Evolutionary conservation across 2,113 vertebrate genomes (phyloP).

Genomic region (Brachionichthys hirsutus): DNA sequence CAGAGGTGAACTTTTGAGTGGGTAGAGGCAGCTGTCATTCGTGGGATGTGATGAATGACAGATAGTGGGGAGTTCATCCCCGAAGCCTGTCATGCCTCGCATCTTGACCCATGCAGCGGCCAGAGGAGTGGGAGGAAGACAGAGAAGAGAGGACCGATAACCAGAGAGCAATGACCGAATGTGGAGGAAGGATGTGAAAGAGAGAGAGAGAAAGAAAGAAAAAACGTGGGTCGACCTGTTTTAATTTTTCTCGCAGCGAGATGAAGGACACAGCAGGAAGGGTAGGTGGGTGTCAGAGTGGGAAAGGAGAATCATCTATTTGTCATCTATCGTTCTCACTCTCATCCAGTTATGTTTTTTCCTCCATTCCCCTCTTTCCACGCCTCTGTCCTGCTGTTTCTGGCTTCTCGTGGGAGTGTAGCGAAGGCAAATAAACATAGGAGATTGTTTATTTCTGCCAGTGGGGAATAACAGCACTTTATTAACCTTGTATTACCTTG

Average conservation of each 20-base stretch:
- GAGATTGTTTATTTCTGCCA: constrained; percentile 75
- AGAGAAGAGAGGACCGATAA: constrained; percentile 52
- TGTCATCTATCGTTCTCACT: constrained; percentile 74
- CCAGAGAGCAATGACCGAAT: constrained; percentile 45
- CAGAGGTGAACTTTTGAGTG: constrained; percentile 65
- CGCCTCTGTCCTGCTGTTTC: constrained; percentile 76
- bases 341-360: constrained; percentile 60
- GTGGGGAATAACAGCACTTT: constrained; percentile 69
- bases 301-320: constrained; percentile 78
- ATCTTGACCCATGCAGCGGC: constrained; percentile 62
- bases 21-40: constrained; percentile 65
- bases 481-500: constrained; percentile 79
- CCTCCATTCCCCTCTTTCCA: constrained; percentile 62
- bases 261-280: constrained; percentile 71
- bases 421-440: constrained; percentile 76
- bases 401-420: constrained; percentile 71
- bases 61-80: constrained; percentile 45
- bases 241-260: constrained; percentile 62
- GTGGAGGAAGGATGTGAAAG: constrained; percentile 46
- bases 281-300: constrained; percentile 75
- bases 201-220: neutral
- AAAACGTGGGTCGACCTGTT: constrained; percentile 61
- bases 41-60: constrained; percentile 74
- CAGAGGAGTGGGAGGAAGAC: constrained; percentile 68
- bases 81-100: constrained; percentile 59